Percentiles rank a stretch among this genome's conserved stretches.
These are phyloP conservation scores for Himalopsyche anomala DNA, from an alignment of 2,888 invertebrate species.

Conservation along the genomic window DNA sequence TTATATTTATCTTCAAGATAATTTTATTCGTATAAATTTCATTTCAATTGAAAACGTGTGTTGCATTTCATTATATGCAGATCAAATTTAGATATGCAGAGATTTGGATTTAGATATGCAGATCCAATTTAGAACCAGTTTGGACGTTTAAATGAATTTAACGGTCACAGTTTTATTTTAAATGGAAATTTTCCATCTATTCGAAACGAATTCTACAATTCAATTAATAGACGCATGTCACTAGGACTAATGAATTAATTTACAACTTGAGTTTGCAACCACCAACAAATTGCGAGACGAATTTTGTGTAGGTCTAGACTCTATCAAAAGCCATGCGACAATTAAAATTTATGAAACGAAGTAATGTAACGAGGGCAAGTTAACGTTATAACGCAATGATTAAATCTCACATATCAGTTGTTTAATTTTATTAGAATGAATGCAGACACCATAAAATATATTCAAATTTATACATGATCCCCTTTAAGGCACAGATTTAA, in stretches of 20 bases:
- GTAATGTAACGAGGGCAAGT: neutral
- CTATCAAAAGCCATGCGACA: neutral
- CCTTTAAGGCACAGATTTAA: neutral
- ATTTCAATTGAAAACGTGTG: neutral
- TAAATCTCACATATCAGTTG: constrained; percentile 38
- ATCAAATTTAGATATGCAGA: too few relatives aligned
- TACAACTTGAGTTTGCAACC: neutral
- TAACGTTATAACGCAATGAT: neutral
- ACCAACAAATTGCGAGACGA: neutral
- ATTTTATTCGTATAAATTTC: too few relatives aligned
- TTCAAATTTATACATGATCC: constrained; percentile 43
- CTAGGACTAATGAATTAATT: constrained; percentile 11
- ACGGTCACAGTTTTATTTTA: too few relatives aligned
- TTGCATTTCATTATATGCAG: neutral
- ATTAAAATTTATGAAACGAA: constrained; percentile 10
- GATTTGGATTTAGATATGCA: too few relatives aligned
- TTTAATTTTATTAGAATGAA: constrained; percentile 20
- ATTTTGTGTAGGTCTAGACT: constrained; percentile 10
- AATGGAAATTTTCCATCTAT: too few relatives aligned
- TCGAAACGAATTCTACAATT: too few relatives aligned
- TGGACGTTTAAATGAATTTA: too few relatives aligned
- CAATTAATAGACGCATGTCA: too few relatives aligned
- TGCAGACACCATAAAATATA: neutral
- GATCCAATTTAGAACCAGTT: too few relatives aligned
- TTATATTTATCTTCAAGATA: too few relatives aligned